phyloP scores from a whole-genome alignment of 2,113 vertebrate genomes.

The Osmerus mordax region DNA sequence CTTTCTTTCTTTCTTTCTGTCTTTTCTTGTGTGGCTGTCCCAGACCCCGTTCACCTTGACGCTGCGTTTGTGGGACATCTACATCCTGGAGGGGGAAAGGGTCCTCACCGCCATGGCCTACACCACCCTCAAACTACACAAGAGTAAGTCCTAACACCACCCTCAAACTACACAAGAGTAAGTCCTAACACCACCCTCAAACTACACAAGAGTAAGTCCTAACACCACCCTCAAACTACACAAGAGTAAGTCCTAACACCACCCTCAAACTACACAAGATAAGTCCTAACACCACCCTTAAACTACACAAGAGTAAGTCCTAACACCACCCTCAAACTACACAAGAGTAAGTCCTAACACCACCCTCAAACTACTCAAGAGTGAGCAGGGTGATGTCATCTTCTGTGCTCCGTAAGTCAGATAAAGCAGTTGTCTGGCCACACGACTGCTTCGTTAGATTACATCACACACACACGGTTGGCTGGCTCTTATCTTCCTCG shows the following conservation, averaged over 20 bases:
- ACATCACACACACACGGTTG: slow-evolving; percentile 27
- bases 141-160: slow-evolving; percentile 78
- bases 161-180: slow-evolving; percentile 80
- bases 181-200: slow-evolving; percentile 16
- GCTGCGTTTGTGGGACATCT: slow-evolving; percentile 84
- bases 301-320: too few relatives aligned
- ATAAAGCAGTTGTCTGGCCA: slow-evolving; percentile 11
- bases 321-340: too few relatives aligned
- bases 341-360: too few relatives aligned
- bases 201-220: background rate
- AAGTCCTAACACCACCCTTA: too few relatives aligned
- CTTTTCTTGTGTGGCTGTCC: slow-evolving; percentile 20
- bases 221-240: too few relatives aligned
- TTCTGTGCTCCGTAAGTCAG: slow-evolving; percentile 3
- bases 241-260: too few relatives aligned
- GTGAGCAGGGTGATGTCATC: background rate
- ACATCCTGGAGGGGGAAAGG: slow-evolving; percentile 83
- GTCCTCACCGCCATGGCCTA: slow-evolving; percentile 80
- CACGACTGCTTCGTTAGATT: slow-evolving; percentile 5
- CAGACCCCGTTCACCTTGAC: slow-evolving; percentile 87
- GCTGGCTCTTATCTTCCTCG: slow-evolving; percentile 42
- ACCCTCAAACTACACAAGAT: too few relatives aligned
- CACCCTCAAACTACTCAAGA: background rate
- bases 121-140: slow-evolving; percentile 82
- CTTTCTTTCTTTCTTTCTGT: background rate